Conservation (phyloP, 2,888 invertebrate genomes). For the Leptinotarsa tumamoca region DNA sequence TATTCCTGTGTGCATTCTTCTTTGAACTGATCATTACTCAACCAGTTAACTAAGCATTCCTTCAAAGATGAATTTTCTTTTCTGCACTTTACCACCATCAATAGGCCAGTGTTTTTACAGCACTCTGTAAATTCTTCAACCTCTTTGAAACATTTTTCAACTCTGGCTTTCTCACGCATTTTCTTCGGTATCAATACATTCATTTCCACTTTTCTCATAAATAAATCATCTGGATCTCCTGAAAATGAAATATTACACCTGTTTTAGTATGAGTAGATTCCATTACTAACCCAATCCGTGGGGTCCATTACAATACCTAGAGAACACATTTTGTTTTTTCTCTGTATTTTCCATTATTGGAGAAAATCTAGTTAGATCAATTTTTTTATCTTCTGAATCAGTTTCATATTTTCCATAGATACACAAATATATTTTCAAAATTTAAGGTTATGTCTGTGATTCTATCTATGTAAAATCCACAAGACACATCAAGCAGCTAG, state of each 20-base stretch:
- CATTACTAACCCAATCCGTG: slow-evolving; percentile 47
- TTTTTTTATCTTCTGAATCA: not conserved
- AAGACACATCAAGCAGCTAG: too few relatives aligned
- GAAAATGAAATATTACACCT: slow-evolving; percentile 50
- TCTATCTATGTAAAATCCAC: too few relatives aligned
- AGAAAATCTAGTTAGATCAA: not conserved
- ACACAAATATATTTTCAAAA: not conserved
- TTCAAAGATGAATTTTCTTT: slow-evolving; percentile 77
- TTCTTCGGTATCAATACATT: slow-evolving; percentile 91
- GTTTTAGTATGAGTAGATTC: not conserved
- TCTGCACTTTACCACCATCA: slow-evolving; percentile 82
- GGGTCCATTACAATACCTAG: slow-evolving; percentile 47
- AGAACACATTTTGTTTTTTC: slow-evolving; percentile 27
- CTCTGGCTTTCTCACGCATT: slow-evolving; percentile 85
- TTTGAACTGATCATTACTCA: slow-evolving; percentile 79
- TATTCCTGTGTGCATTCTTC: slow-evolving; percentile 83
- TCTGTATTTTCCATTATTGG: not conserved
- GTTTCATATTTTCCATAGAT: not conserved
- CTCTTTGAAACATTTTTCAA: slow-evolving; percentile 81
- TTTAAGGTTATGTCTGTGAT: too few relatives aligned
- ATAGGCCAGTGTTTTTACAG: slow-evolving; percentile 74
- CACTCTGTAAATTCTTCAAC: slow-evolving; percentile 80
- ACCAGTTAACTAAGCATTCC: slow-evolving; percentile 82
- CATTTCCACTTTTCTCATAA: slow-evolving; percentile 87
- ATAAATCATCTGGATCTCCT: slow-evolving; percentile 89